These are phyloP conservation scores for Urocitellus parryii DNA, from an alignment of 2,113 vertebrate genomes.

Conservation along the genomic window DNA sequence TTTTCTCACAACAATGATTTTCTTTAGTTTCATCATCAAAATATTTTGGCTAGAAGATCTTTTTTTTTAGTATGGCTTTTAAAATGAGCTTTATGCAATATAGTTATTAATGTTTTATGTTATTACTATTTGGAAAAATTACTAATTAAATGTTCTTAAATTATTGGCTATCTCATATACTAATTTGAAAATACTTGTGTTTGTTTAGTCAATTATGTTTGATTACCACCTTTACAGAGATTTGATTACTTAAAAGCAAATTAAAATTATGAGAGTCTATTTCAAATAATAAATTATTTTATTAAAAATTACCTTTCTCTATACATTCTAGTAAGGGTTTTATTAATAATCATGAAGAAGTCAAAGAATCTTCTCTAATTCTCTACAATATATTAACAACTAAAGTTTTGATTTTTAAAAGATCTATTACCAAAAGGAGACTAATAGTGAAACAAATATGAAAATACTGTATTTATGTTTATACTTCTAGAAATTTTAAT, in stretches of 20 bases:
- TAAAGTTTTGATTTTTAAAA: neutral
- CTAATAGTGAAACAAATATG: neutral
- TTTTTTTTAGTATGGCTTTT: neutral
- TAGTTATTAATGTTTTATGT: neutral
- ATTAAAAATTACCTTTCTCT: neutral
- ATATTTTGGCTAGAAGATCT: neutral
- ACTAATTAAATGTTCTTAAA: neutral
- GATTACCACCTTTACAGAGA: neutral
- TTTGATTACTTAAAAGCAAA: neutral
- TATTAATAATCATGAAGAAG: neutral
- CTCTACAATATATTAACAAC: neutral
- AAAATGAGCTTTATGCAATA: neutral
- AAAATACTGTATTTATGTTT: neutral
- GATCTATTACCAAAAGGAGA: neutral
- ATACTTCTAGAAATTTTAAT: neutral
- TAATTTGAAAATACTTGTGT: neutral
- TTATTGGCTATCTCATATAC: neutral
- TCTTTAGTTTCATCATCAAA: neutral
- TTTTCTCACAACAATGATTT: neutral
- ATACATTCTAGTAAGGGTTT: neutral
- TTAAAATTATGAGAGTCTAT: neutral
- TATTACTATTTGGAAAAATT: neutral
- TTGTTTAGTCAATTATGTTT: neutral
- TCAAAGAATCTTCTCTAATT: neutral
- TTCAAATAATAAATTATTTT: constrained; percentile 2